Conservation (phyloP, 2,797 vertebrate genomes). For the Silurus lanzhouensis region DNA sequence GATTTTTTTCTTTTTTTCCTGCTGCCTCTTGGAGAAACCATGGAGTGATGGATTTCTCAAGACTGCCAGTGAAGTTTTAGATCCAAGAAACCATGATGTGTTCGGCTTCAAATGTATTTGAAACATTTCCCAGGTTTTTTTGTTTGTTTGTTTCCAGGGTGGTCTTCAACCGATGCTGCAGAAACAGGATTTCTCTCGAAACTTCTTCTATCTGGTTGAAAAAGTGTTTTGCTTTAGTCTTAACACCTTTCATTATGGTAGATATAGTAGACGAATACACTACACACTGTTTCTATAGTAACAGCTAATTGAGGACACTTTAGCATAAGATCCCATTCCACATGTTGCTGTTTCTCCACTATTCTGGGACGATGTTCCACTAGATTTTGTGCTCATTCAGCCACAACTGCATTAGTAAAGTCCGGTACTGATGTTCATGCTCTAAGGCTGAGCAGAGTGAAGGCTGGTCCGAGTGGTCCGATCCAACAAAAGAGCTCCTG, state of each 20-base stretch:
- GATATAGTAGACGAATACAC: not conserved
- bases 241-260: not conserved
- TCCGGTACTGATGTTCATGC: no score
- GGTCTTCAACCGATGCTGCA: not conserved
- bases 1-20: constrained; percentile 12
- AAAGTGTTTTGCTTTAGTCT: not conserved
- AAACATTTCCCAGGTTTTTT: not conserved
- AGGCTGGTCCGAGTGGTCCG: no score
- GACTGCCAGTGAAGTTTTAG: not conserved
- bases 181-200: not conserved
- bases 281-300: not conserved
- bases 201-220: not conserved
- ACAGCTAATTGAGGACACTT: not conserved
- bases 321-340: no score
- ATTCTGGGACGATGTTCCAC: no score
- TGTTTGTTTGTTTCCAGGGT: not conserved
- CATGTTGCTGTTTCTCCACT: no score
- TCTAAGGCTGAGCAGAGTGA: no score
- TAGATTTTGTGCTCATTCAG: no score
- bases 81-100: not conserved
- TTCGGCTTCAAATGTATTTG: not conserved
- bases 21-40: not conserved
- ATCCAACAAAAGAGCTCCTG: no score
- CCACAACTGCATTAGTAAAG: no score
- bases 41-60: constrained; percentile 22